Evolutionary conservation across 1,140 invertebrate genomes (phyloP).

Genomic region (Temnothorax nylanderi): DNA sequence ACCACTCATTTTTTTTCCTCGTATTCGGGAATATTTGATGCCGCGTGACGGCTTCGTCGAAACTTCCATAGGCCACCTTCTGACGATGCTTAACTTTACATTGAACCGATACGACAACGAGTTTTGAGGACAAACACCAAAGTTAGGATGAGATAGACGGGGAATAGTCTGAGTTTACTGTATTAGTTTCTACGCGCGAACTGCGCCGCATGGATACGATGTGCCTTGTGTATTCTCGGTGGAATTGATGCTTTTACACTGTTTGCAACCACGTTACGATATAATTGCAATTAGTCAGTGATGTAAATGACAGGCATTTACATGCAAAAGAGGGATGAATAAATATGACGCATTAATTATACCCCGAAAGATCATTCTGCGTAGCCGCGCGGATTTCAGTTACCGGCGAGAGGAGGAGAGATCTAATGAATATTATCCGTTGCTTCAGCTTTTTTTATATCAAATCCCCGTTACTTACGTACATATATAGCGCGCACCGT

Average conservation of each 20-base stretch:
- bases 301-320: slow-evolving; percentile 59
- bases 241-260: slow-evolving; percentile 59
- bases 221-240: slow-evolving; percentile 37
- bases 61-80: slow-evolving; percentile 27
- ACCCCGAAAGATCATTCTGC: slow-evolving; percentile 36
- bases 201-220: slow-evolving; percentile 25
- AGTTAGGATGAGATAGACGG: slow-evolving; percentile 60
- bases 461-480: slow-evolving; percentile 39
- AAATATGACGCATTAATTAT: slow-evolving; percentile 60
- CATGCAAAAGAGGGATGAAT: slow-evolving; percentile 60
- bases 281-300: slow-evolving; percentile 59
- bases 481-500: neutral
- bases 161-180: slow-evolving; percentile 58
- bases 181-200: slow-evolving; percentile 40
- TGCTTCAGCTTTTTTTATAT: slow-evolving; percentile 13
- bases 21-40: slow-evolving; percentile 22
- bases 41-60: neutral
- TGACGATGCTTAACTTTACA: slow-evolving; percentile 37
- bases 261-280: slow-evolving; percentile 55
- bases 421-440: slow-evolving; percentile 50
- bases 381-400: slow-evolving; percentile 36
- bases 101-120: slow-evolving; percentile 44
- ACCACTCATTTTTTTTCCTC: neutral
- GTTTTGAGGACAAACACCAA: slow-evolving; percentile 59
- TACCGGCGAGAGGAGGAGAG: neutral